Evolutionary conservation across 2,888 invertebrate species (phyloP).

Genomic region (Venusia cambrica): DNA sequence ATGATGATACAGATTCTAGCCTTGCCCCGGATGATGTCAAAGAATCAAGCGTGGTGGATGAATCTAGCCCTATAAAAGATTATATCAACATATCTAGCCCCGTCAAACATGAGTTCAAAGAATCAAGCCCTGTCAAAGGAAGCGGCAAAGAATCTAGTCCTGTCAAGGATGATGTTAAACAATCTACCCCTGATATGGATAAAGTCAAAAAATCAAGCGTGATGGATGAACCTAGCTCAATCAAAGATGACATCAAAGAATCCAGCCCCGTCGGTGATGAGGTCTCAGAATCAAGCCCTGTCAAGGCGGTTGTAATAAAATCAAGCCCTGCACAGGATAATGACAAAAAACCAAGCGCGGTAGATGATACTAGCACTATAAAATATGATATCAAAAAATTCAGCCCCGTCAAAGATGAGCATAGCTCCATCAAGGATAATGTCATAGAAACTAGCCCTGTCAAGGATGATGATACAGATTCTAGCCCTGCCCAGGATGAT

Average conservation of each 20-base stretch:
- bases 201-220: background rate
- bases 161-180: background rate
- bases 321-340: slow-evolving; percentile 6
- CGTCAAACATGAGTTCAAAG: slow-evolving; percentile 2
- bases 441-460: no score
- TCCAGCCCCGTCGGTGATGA: slow-evolving; percentile 3
- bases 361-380: background rate
- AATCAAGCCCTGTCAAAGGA: no score
- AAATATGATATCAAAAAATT: no score
- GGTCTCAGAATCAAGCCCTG: no score
- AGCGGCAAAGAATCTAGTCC: no score
- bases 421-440: no score
- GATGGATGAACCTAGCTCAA: background rate
- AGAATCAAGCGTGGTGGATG: slow-evolving; percentile 5
- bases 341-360: slow-evolving; percentile 13
- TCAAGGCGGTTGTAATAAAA: no score
- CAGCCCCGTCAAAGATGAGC: no score
- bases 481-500: no score
- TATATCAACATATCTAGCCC: slow-evolving; percentile 16
- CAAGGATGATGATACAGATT: no score
- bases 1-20: background rate
- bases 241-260: no score
- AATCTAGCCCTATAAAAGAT: slow-evolving; percentile 11
- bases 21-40: no score
- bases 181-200: slow-evolving; percentile 2